These are phyloP conservation scores for Luperina nickerlii DNA, from an alignment of 2,888 invertebrate species.

Conservation along the genomic window DNA sequence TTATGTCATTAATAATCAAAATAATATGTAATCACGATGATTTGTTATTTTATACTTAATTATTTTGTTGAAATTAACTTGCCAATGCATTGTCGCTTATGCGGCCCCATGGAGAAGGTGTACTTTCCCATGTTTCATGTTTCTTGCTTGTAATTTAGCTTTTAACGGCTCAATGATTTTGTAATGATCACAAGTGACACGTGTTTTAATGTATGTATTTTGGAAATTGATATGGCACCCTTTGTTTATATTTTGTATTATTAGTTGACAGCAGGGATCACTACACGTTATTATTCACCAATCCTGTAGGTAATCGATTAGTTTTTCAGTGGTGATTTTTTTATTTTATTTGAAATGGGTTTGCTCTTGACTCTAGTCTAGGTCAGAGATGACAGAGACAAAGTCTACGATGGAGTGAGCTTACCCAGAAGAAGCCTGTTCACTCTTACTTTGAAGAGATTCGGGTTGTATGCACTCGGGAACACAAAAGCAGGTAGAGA, in stretches of 20 bases:
- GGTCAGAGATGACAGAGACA: too few species aligned
- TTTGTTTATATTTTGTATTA: constrained; percentile 37
- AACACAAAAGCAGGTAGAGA: too few species aligned
- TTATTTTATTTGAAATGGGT: too few species aligned
- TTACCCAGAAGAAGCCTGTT: too few species aligned
- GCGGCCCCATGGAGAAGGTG: accelerated
- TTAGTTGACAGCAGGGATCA: neutral
- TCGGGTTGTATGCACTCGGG: too few species aligned
- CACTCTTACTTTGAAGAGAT: too few species aligned
- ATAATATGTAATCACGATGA: constrained; percentile 43
- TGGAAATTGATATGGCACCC: constrained; percentile 32
- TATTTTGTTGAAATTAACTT: constrained; percentile 1
- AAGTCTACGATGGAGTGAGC: too few species aligned
- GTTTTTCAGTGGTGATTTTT: too few species aligned
- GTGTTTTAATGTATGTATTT: constrained; percentile 51
- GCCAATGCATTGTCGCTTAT: neutral
- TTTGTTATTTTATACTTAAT: constrained; percentile 34
- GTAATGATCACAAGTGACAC: constrained; percentile 50
- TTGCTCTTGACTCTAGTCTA: too few species aligned
- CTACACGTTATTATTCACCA: neutral
- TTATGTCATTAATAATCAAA: constrained; percentile 39
- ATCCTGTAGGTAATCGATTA: neutral
- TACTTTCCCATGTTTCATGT: neutral
- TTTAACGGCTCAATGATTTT: constrained; percentile 45
- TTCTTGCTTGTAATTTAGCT: constrained; percentile 29